Percentiles rank a stretch among this genome's conserved stretches.
Evolutionary conservation across 2,888 invertebrate species (phyloP).

Genomic region (Gerris lacustris): DNA sequence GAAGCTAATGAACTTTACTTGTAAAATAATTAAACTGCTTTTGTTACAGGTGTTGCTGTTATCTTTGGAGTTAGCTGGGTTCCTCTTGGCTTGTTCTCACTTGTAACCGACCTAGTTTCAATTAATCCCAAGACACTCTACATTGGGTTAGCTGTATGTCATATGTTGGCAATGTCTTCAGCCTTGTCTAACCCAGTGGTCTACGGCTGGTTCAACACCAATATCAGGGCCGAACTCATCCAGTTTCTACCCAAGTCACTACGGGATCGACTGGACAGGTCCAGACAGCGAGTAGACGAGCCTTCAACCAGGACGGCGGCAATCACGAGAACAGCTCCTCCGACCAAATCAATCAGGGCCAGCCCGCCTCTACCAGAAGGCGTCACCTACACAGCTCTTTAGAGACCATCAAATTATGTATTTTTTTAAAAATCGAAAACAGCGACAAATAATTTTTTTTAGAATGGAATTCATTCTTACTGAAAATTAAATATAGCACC

Average conservation of each 20-base stretch:
- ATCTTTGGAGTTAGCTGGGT: constrained; percentile 47
- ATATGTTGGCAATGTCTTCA: constrained; percentile 45
- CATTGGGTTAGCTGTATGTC: constrained; percentile 41
- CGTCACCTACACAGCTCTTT: not conserved
- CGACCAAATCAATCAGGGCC: not conserved
- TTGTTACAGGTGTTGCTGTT: constrained; percentile 33
- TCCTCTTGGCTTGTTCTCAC: constrained; percentile 45
- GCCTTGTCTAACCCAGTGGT: constrained; percentile 47
- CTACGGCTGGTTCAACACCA: constrained; percentile 49
- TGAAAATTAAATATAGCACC: too few relatives aligned
- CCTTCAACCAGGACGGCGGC: not conserved
- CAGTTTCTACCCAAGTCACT: constrained; percentile 28
- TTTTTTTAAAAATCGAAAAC: too few relatives aligned
- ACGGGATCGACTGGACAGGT: constrained; percentile 6
- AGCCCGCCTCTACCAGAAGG: not conserved
- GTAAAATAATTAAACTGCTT: not conserved
- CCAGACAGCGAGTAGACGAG: not conserved
- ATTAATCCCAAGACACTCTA: constrained; percentile 34
- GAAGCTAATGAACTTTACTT: too few relatives aligned
- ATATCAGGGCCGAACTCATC: constrained; percentile 42
- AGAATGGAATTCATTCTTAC: too few relatives aligned
- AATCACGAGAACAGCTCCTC: not conserved
- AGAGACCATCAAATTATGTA: not conserved
- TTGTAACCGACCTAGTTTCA: constrained; percentile 36
- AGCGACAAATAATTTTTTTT: too few relatives aligned